Conservation (phyloP, 2,888 invertebrate species). For the Drosophila antonietae region DNA sequence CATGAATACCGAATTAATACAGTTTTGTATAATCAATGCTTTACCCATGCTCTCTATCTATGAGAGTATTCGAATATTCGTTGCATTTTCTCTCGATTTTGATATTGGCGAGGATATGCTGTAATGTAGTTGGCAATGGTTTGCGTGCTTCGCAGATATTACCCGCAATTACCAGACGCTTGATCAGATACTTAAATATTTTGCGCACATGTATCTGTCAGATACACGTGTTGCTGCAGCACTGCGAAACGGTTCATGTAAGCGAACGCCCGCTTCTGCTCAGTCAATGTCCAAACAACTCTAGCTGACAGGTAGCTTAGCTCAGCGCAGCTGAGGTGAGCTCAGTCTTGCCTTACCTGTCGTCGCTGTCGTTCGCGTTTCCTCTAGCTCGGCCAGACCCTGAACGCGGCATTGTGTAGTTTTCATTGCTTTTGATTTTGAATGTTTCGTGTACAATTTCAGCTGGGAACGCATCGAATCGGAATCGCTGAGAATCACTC, state of each 20-base stretch:
- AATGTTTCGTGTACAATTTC: conserved; percentile 43
- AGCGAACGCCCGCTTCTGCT: conserved; percentile 43
- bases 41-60: too few species aligned
- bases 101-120: conserved; percentile 23
- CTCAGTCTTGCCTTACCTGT: conserved; percentile 71
- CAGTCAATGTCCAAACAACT: conserved; percentile 38
- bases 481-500: conserved; percentile 50
- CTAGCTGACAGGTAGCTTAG: conserved; percentile 49
- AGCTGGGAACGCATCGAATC: conserved; percentile 50
- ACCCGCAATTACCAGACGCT: conserved; percentile 57
- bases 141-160: conserved; percentile 69
- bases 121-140: conserved; percentile 14
- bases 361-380: conserved; percentile 58
- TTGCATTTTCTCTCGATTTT: conserved; percentile 18
- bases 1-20: too few species aligned
- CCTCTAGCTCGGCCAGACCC: conserved; percentile 15
- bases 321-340: conserved; percentile 32
- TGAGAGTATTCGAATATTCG: conserved; percentile 2
- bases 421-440: conserved; percentile 32
- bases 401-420: conserved; percentile 41
- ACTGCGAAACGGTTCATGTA: conserved; percentile 47
- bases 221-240: conserved; percentile 67
- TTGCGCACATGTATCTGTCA: conserved; percentile 57
- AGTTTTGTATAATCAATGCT: not conserved
- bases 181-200: conserved; percentile 55